Base-by-base conservation (phyloP, 2,888 invertebrate species). In the Agrochola lychnidis region DNA sequence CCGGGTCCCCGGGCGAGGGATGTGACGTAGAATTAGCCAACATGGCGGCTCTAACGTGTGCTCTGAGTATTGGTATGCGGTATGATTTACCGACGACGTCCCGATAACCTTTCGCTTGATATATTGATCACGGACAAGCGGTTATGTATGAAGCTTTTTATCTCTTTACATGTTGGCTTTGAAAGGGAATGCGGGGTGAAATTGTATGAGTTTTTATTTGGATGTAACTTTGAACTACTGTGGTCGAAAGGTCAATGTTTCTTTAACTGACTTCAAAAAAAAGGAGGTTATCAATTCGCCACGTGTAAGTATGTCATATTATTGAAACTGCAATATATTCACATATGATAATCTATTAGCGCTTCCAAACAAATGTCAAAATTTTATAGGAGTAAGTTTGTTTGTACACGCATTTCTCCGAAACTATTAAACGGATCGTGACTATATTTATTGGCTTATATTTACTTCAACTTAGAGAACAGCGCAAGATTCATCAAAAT, bases 51-150 rank as follows among this genome's bases (percentile, higher is more conserved):
- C 70, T 66, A 83, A 70, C 71, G 77, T 62, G 72, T 76, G 64
- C 61, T 30, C 82, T 53, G 73, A 73, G 76, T 75, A 75, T 81
- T 70, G 81, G 57, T n/a, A 64, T 22, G 48, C 67, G 71, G 51
- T 67, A 78, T 85, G 83, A 85, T 85, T 83, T 85, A 85, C 71
- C 63, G 86, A 45, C 76, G 71, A 69, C 82, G 70, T 62, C 80
- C 85, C 76, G 84, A 85, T 83, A 85, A 85, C 84, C 84, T 85
- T 77, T 75, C 56, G 30, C n/a, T 81, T 85, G 83, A 85, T 85
- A 85, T 85, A 84, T 84, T 73, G 84, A 83, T 79, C 84, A 79
- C 71, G 76, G 79, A 74, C 79, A 77, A 76, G 61, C 80, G 72
- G 45, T 53, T 76, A 78, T 81, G 67, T 84, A 70, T 75, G 81